Base-by-base conservation (phyloP, 1,140 invertebrate species). In the Drepana arcuata region DNA sequence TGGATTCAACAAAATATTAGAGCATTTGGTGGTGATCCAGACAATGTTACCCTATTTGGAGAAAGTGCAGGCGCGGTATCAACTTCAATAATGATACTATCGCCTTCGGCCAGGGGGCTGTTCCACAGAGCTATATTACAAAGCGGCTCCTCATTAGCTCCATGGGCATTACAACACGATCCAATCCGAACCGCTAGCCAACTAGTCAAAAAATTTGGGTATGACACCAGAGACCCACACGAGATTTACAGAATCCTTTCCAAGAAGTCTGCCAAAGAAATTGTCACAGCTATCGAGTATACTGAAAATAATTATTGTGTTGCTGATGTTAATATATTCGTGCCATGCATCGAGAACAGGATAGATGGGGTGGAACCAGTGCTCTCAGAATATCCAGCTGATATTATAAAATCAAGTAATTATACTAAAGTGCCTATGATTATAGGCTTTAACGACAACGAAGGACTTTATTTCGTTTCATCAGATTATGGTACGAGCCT, bases 81-180 rank as follows among this genome's bases (percentile, higher is more conserved):
- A 0, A 73, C 63, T 1, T 82, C 79, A 2, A 77, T 75, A 40
- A 41, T 83, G 10, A 63, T 77, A 2, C 39, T 84, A 15, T 80
- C 83, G 2, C 62, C 66, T 14, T 38, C 65, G 18, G 63, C 82
- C 0, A 60, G 41, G 34, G 75, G 77, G 2, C 51, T 84, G 0
- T 83, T 83, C 12, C 66, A 77, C 18, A 73, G 49, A 55, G 68
- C 57, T 0, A 90, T 91, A 29, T 46, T 87, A n/a, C 86, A 89
- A 78, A 90, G 90, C 61, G 92, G 92, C 1, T 88, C 89, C 0
- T 86, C 90, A 1, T 66, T 91, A 7, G 87, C 86, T 37, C 84
- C 88, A 5, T 91, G 89, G 88, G 85, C 85, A 2, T 50, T 79
- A 9, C 69, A 81, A 16, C 66, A 70, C 13, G 70, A 82, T 32